Percentiles rank a stretch among this genome's conserved stretches.
These are phyloP conservation scores for Talpa occidentalis DNA, from an alignment of 2,113 vertebrate genomes.

Conservation along the genomic window DNA sequence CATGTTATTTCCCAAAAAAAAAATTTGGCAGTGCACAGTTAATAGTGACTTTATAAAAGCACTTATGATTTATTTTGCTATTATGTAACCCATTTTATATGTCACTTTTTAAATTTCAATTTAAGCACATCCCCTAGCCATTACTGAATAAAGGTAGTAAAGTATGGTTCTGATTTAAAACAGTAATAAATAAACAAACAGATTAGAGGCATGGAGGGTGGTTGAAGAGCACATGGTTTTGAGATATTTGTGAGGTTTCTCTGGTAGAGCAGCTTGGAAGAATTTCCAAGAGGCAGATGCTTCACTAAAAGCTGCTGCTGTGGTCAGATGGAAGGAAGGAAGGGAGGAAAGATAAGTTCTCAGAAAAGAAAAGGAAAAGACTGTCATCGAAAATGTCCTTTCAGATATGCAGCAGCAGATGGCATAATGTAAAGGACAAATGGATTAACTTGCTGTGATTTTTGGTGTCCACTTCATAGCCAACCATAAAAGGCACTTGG, in stretches of 20 bases:
- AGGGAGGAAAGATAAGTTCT: neutral
- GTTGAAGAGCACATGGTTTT: neutral
- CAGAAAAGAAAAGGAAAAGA: neutral
- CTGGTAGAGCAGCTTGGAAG: neutral
- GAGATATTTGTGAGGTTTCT: neutral
- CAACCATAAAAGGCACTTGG: slow-evolving; percentile 49
- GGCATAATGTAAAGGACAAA: slow-evolving; percentile 41
- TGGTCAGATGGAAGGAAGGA: neutral
- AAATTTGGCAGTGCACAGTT: neutral
- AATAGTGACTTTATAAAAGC: neutral
- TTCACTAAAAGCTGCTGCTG: neutral
- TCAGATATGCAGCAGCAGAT: slow-evolving; percentile 31
- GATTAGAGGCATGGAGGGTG: neutral
- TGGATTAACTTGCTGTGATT: slow-evolving; percentile 38
- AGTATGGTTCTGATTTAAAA: neutral
- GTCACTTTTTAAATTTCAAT: neutral
- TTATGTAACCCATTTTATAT: neutral
- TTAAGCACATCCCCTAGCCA: neutral
- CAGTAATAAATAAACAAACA: neutral
- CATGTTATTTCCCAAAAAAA: neutral
- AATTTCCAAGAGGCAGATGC: neutral
- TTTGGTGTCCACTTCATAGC: slow-evolving; percentile 50
- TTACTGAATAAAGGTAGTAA: neutral
- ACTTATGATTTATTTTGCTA: slow-evolving; percentile 23
- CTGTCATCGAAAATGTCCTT: neutral